A percentile compares a stretch with the other conserved stretches of the same genome.
Conservation (phyloP, 2,797 vertebrate genomes). For the Mus caroli region DNA sequence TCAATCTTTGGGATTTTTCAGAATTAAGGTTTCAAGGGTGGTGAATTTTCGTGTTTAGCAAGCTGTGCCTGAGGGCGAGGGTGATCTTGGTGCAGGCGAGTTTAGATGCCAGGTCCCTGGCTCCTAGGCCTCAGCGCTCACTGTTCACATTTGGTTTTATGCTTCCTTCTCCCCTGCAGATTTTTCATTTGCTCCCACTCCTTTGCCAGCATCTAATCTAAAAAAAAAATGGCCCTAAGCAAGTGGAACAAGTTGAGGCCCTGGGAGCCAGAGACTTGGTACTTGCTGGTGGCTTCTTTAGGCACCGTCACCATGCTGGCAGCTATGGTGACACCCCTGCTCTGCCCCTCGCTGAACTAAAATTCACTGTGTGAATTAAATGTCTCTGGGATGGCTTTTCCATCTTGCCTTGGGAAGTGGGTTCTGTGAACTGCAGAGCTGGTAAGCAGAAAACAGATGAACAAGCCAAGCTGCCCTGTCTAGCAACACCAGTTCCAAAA, state of each 20-base stretch:
- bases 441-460: not conserved
- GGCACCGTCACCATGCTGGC: rapidly evolving
- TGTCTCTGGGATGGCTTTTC: not conserved
- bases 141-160: constrained; percentile 2
- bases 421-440: not conserved
- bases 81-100: not conserved
- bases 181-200: not conserved
- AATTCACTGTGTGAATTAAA: too few species aligned
- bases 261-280: not conserved
- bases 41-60: not conserved
- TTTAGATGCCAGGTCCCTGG: not conserved
- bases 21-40: constrained; percentile 43
- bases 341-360: too few species aligned
- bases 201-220: constrained; percentile 28
- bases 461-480: not conserved
- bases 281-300: not conserved
- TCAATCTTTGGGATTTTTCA: not conserved
- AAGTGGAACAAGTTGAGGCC: not conserved
- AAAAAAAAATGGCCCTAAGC: not conserved
- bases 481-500: not conserved
- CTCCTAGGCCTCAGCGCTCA: not conserved
- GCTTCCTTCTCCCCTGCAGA: not conserved
- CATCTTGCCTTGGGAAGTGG: not conserved
- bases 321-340: not conserved
- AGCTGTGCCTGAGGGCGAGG: not conserved